Percentiles rank a stretch among this genome's conserved stretches.
These are phyloP conservation scores for Dendrolimus houi DNA, from an alignment of 2,888 invertebrate species.

Conservation along the genomic window DNA sequence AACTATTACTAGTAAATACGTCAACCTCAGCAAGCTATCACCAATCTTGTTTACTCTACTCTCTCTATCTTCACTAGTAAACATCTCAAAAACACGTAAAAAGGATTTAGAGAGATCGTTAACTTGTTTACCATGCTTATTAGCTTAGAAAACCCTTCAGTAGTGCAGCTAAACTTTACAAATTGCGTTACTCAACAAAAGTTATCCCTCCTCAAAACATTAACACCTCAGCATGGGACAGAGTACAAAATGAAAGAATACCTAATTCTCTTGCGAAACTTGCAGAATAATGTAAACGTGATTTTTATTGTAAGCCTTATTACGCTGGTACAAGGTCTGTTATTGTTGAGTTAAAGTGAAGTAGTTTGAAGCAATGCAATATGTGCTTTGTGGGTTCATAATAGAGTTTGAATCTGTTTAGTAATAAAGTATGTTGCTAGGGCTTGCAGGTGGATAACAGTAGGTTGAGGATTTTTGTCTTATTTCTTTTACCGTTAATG, in stretches of 20 bases:
- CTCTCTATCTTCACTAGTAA: neutral
- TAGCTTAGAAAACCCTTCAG: neutral
- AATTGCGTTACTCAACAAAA: slow-evolving; percentile 6
- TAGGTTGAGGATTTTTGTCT: no score
- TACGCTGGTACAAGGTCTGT: neutral
- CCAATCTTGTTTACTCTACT: no score
- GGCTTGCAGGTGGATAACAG: no score
- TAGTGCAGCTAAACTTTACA: slow-evolving; percentile 1
- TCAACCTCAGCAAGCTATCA: no score
- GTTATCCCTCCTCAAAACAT: slow-evolving; percentile 7
- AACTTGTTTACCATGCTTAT: neutral
- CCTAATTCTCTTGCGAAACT: slow-evolving; percentile 19
- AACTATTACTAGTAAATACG: no score
- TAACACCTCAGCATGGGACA: slow-evolving; percentile 12
- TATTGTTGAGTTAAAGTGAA: neutral
- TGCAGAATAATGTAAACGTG: slow-evolving; percentile 6
- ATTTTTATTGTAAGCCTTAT: neutral
- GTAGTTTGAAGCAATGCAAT: neutral
- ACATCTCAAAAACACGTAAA: neutral
- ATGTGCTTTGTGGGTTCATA: neutral
- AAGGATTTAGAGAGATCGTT: neutral
- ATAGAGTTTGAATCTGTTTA: no score
- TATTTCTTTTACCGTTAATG: no score
- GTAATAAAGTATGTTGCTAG: no score
- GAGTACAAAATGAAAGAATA: slow-evolving; percentile 17